These are phyloP conservation scores for Nothura maculosa DNA, from an alignment of 2,797 vertebrate species.

Conservation along the genomic window DNA sequence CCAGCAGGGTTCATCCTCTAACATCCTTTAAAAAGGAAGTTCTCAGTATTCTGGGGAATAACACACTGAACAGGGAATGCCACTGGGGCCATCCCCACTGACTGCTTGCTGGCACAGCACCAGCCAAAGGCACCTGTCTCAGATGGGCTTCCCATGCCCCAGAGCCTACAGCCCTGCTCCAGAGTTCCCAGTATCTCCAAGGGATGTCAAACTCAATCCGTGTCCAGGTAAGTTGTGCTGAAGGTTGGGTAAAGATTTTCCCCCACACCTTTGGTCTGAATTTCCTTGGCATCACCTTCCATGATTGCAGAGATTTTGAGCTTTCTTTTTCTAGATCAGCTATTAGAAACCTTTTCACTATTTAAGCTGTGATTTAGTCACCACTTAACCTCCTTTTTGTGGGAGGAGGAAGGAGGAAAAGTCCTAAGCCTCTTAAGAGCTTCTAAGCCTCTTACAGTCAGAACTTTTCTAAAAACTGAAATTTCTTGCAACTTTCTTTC, in stretches of 20 bases:
- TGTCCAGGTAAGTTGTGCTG: not conserved
- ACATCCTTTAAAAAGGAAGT: not conserved
- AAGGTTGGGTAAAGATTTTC: not conserved
- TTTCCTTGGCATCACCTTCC: not conserved
- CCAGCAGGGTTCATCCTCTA: not conserved
- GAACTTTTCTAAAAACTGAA: conserved; percentile 29
- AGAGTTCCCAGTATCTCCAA: not conserved
- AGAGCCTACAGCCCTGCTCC: not conserved
- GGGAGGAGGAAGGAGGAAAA: not conserved
- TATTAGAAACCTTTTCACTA: conserved; percentile 38
- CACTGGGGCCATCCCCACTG: not conserved
- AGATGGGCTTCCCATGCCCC: not conserved
- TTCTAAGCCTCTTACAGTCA: conserved; percentile 18
- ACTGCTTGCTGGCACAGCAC: not conserved
- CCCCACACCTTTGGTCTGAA: not conserved
- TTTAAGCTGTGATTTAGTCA: conserved; percentile 8
- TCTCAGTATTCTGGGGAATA: not conserved
- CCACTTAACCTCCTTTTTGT: not conserved
- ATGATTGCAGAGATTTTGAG: not conserved
- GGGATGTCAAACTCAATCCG: not conserved
- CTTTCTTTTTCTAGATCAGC: not conserved
- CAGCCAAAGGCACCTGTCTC: not conserved
- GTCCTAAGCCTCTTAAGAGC: conserved; percentile 56
- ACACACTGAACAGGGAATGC: not conserved
- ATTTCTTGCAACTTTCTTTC: not conserved